phyloP scores from a whole-genome alignment of 2,797 vertebrate genomes.

The Notoglanidium macrostoma region DNA sequence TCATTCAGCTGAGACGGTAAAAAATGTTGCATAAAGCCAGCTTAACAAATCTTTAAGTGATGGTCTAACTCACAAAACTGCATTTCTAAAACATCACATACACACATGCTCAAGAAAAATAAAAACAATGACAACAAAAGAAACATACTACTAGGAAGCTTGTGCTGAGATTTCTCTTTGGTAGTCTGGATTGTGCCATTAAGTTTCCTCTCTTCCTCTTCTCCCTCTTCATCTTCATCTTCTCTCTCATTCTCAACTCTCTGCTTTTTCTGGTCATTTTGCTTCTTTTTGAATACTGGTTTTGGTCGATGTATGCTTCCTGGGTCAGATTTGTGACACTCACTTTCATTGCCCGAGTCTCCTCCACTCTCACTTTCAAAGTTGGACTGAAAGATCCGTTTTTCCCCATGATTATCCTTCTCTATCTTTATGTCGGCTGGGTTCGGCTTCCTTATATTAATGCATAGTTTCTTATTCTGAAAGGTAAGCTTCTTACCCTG shows the following conservation, averaged over 20 bases:
- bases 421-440: constrained; percentile 29
- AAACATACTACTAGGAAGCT: constrained; percentile 90
- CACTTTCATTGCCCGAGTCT: constrained; percentile 86
- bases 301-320: constrained; percentile 91
- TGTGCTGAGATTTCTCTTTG: constrained; percentile 92
- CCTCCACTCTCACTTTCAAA: constrained; percentile 80
- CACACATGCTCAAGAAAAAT: neutral
- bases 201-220: constrained; percentile 86
- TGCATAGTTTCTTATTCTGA: constrained; percentile 30
- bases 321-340: constrained; percentile 86
- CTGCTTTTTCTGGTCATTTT: constrained; percentile 90
- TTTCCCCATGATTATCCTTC: constrained; percentile 71
- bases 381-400: constrained; percentile 87
- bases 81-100: neutral
- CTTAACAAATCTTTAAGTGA: neutral
- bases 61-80: neutral
- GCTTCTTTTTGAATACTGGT: constrained; percentile 95
- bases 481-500: constrained; percentile 40
- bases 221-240: constrained; percentile 76
- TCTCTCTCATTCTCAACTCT: constrained; percentile 83
- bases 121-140: neutral
- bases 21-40: neutral
- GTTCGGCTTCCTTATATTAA: constrained; percentile 34
- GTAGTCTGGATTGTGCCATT: constrained; percentile 90
- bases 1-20: neutral